These are phyloP conservation scores for Hapalemur alaotrensis DNA, from an alignment of 2,797 vertebrate species.

Conservation along the genomic window DNA sequence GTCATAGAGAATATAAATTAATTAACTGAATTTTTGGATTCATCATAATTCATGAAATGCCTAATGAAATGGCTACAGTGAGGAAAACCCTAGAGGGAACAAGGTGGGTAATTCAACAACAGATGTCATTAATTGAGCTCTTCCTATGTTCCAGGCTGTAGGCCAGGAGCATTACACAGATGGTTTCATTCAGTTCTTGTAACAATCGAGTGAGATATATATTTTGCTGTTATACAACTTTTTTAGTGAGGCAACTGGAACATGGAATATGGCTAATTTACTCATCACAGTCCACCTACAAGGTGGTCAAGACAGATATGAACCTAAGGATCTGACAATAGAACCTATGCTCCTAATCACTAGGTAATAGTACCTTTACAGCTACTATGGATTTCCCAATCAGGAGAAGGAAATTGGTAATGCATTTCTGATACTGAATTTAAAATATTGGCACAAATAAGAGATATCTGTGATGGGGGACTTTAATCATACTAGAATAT, in stretches of 20 bases:
- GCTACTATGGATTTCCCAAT: not conserved
- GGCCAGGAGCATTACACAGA: not conserved
- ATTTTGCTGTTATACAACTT: not conserved
- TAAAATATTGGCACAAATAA: not conserved
- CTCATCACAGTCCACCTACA: not conserved
- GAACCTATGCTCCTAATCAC: not conserved
- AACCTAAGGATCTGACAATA: not conserved
- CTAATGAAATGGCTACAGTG: not conserved
- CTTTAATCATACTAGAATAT: not conserved
- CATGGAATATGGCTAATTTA: not conserved
- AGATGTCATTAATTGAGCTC: not conserved
- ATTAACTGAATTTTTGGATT: not conserved
- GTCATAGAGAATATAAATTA: not conserved
- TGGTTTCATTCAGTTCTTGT: not conserved
- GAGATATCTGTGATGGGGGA: not conserved
- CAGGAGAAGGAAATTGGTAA: not conserved
- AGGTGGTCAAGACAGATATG: not conserved
- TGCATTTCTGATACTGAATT: not conserved
- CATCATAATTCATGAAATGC: not conserved
- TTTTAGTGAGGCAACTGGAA: not conserved
- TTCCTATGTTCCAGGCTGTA: not conserved
- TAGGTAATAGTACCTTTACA: not conserved
- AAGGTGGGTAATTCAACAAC: not conserved
- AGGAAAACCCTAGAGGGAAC: not conserved
- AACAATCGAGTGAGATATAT: not conserved